Evolutionary conservation across 2,113 vertebrate species (phyloP).

Genomic region (Erinaceus europaeus): DNA sequence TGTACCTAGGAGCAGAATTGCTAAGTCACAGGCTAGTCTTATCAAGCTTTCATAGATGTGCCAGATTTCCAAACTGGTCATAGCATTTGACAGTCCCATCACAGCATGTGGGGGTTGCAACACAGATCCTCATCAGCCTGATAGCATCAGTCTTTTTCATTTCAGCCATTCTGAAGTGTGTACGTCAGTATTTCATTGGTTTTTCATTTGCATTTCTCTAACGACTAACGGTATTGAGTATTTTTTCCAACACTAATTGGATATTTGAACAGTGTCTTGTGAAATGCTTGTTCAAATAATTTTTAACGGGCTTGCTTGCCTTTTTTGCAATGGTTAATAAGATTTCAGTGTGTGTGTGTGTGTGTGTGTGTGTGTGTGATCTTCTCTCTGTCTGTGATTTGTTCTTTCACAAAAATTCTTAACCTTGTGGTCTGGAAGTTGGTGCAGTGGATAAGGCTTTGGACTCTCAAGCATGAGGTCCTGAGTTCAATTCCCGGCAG

Average conservation of each 20-base stretch:
- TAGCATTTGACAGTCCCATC: not conserved
- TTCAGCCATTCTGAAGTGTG: not conserved
- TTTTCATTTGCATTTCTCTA: slow-evolving; percentile 19
- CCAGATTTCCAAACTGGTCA: not conserved
- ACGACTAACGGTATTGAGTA: not conserved
- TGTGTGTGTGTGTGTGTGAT: not conserved
- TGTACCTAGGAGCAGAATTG: not conserved
- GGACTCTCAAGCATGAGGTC: too few relatives aligned
- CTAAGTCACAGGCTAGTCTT: not conserved
- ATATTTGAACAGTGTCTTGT: not conserved
- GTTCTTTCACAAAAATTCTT: slow-evolving; percentile 3
- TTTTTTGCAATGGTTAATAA: not conserved
- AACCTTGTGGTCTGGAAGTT: too few relatives aligned
- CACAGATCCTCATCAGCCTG: not conserved
- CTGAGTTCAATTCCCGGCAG: too few relatives aligned
- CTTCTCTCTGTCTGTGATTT: slow-evolving; percentile 11
- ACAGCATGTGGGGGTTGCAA: not conserved
- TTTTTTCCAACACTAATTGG: not conserved
- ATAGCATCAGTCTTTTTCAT: not conserved
- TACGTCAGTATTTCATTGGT: not conserved
- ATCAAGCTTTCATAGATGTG: not conserved
- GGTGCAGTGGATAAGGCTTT: too few relatives aligned
- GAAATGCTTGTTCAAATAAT: slow-evolving; percentile 13
- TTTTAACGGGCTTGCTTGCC: not conserved
- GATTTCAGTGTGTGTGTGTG: not conserved